Evolutionary conservation across 2,888 invertebrate species (phyloP), one percentile per base, ranked within the genome.

Genomic region (Falcaria lacertinaria): DNA sequence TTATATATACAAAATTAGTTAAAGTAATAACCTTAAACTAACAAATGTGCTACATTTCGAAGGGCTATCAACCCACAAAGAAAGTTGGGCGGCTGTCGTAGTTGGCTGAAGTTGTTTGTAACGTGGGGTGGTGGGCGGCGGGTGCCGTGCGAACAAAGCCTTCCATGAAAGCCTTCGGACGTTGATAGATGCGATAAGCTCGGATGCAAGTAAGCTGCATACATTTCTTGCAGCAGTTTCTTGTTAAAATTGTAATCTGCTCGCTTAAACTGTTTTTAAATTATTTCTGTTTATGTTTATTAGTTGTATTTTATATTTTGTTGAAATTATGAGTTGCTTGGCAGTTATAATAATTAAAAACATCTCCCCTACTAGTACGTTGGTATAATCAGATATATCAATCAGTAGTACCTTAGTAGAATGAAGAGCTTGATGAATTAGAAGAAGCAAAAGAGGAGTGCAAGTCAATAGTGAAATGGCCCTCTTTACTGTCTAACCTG

Each of bases 101-200:
- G 80, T 75, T 69, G 62, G 77, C 71, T 71, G 65, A 78, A 77
- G 78, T 82, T 83, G 84, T 85, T 85, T 80, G 81, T 77, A 75
- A 74, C 74, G 71, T 61, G 67, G 63, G 65, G 59, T 62, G 63
- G 69, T 57, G 69, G 68, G 57, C 62, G 62, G 64, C 55, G 63
- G 63, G 52, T 56, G 48, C 73, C 71, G 72, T 70, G 73, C 75
- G 84, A 85, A 87, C 86, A 86, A 87, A 80, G 80, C 81, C 83
- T 78, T 81, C 85, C 80, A 74, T 83, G 84, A 83, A 84, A 84
- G 85, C 84, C 86, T 84, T 82, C 81, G 79, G 79, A 76, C 74
- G 73, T 80, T 83, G 83, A 83, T 83, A 80, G 83, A 87, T 87
- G 86, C 85, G 87, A 86, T 86, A 87, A 87, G 86, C 88, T 87